Base-by-base conservation (phyloP, 2,113 vertebrate species). In the Natator depressus region DNA sequence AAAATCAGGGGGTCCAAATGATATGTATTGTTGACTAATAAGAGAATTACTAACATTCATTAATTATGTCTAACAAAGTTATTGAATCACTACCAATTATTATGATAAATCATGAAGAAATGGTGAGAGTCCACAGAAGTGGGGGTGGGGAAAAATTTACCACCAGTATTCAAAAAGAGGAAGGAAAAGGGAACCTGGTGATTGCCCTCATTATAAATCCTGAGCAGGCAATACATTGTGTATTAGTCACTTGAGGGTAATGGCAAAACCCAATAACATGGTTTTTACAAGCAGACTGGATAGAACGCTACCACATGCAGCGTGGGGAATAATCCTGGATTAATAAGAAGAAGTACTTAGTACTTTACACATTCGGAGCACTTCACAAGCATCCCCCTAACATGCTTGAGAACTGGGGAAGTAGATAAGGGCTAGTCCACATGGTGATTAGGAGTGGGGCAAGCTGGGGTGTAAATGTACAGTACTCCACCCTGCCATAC, bases 51-150 rank as follows among this genome's bases (percentile, higher is more conserved):
- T 82, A 46, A 4, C 4, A 20, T 1, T 25, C 59, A 84, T 94
- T 53, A 0, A 0, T 5, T 2, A 5, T 42, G 25, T 3, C 13
- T 78, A 27, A 27, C 1, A 10, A 53, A 8, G 16, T 4, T 38
- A 49, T 31, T 38, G 24, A 17, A 82, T 24, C 19, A 20, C 20
- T n/a, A 81, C 35, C 8, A 78, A 14, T 31, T 6, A 31, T 29
- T 82, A 51, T 82, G 38, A 20, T 2, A 19, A 90, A 57, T 49
- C 59, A 35, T 4, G 29, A 46, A 49, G 38, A 78, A 78, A 78
- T 16, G 11, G 42, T 47, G 13, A 16, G 42, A 27, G 2, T 38
- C 12, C 75, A 47, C 13, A 47, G 42, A 27, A 47, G 51, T 75
- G 88, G 29, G 29, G 19, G 24, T 24, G 29, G 49, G 5, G 42